Evolutionary conservation across 1,140 invertebrate genomes (phyloP).

Genomic region (Euura lappo): DNA sequence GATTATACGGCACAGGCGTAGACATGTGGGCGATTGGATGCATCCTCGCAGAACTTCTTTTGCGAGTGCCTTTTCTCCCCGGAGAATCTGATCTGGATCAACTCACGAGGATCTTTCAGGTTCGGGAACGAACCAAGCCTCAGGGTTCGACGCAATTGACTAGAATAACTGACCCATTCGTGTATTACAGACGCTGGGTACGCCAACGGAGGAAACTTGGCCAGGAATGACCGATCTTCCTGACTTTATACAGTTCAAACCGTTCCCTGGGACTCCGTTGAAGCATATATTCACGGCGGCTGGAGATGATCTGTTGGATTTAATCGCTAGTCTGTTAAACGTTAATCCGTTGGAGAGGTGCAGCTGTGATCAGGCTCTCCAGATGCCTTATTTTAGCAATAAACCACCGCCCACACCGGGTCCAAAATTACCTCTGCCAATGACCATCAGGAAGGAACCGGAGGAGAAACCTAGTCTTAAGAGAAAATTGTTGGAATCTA

Average conservation of each 20-base stretch:
- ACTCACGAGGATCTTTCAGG: constrained; percentile 92
- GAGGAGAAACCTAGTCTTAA: constrained; percentile 75
- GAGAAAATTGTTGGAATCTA: constrained; percentile 74
- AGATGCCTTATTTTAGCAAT: constrained; percentile 87
- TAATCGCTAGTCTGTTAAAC: constrained; percentile 80
- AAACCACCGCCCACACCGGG: constrained; percentile 88
- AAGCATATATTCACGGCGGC: constrained; percentile 96
- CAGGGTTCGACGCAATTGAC: too few relatives aligned
- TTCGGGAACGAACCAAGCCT: constrained; percentile 43
- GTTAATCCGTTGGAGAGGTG: constrained; percentile 88
- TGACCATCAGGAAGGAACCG: constrained; percentile 64
- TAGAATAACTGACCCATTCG: constrained; percentile 12
- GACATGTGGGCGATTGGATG: constrained; percentile 99
- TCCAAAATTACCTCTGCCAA: constrained; percentile 80
- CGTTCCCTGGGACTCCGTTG: constrained; percentile 81
- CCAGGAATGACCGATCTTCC: constrained; percentile 84
- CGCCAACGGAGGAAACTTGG: constrained; percentile 93
- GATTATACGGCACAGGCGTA: constrained; percentile 94
- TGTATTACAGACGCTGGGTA: constrained; percentile 71
- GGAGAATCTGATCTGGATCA: constrained; percentile 98
- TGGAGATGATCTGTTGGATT: constrained; percentile 87
- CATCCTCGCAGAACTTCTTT: constrained; percentile 93
- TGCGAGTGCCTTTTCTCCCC: constrained; percentile 92
- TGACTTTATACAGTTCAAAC: constrained; percentile 94
- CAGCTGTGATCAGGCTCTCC: constrained; percentile 79